These are phyloP conservation scores for Pipistrellus pipistrellus DNA, from an alignment of 2,797 vertebrate species.

Conservation along the genomic window DNA sequence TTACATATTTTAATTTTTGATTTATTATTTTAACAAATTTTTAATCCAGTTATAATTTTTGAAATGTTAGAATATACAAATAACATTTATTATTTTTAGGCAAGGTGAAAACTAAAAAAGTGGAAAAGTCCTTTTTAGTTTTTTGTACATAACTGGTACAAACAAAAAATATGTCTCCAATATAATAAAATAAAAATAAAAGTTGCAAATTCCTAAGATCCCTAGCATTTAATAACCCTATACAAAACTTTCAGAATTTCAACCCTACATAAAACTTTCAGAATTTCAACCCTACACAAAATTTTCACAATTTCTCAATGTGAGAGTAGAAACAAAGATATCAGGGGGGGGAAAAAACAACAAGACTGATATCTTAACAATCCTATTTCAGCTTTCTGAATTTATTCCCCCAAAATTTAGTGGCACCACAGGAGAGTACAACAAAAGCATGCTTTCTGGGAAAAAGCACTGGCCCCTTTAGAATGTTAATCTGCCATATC, in stretches of 20 bases:
- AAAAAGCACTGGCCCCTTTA: conserved; percentile 94
- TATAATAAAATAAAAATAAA: conserved; percentile 36
- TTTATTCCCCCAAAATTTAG: conserved; percentile 85
- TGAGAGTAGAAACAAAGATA: conserved; percentile 56
- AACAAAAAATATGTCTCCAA: conserved; percentile 18
- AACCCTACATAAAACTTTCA: no score
- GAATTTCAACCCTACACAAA: no score
- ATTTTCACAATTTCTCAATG: conserved; percentile 77
- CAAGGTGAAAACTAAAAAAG: neutral
- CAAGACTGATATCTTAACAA: conserved; percentile 83
- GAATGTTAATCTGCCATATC: conserved; percentile 97
- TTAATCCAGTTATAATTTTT: conserved; percentile 12
- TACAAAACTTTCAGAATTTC: no score
- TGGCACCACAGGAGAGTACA: conserved; percentile 92
- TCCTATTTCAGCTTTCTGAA: conserved; percentile 86
- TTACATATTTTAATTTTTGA: conserved; percentile 59
- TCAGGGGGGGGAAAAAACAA: conserved; percentile 41
- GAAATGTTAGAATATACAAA: conserved; percentile 57
- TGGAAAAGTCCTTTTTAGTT: neutral
- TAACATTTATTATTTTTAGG: conserved; percentile 56
- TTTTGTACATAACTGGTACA: neutral
- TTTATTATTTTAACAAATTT: conserved; percentile 67
- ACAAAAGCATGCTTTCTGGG: conserved; percentile 96
- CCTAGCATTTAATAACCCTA: conserved; percentile 34
- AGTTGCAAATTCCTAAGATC: conserved; percentile 42